Percentiles rank a stretch among this genome's conserved stretches.
These are phyloP conservation scores for Fabriciana adippe DNA, from an alignment of 2,888 invertebrate species.

Conservation along the genomic window DNA sequence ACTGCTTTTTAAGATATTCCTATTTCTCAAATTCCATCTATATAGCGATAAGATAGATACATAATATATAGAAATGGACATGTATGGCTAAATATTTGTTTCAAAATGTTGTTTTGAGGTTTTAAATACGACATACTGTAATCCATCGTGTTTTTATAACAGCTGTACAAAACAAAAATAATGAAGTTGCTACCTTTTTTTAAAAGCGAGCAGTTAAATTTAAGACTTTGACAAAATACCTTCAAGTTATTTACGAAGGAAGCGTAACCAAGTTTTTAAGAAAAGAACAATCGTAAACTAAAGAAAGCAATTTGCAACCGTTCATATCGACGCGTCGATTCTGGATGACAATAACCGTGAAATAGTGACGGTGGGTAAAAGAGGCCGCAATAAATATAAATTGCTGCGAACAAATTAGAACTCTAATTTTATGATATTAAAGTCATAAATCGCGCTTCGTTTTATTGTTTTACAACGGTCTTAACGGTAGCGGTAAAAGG, in stretches of 20 bases:
- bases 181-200: too few relatives aligned
- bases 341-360: slow-evolving; percentile 70
- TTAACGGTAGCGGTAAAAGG: slow-evolving; percentile 64
- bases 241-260: not conserved
- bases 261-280: slow-evolving; percentile 19
- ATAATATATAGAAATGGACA: too few relatives aligned
- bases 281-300: slow-evolving; percentile 67
- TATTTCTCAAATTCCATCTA: too few relatives aligned
- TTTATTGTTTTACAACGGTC: slow-evolving; percentile 68
- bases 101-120: too few relatives aligned
- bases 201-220: too few relatives aligned
- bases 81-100: too few relatives aligned
- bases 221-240: not conserved
- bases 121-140: too few relatives aligned
- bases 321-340: slow-evolving; percentile 51
- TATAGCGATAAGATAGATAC: too few relatives aligned
- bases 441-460: slow-evolving; percentile 68
- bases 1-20: too few relatives aligned
- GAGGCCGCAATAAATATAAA: slow-evolving; percentile 67
- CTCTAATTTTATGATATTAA: slow-evolving; percentile 74
- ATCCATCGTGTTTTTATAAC: too few relatives aligned
- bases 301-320: slow-evolving; percentile 73
- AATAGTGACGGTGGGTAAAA: slow-evolving; percentile 64
- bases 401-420: slow-evolving; percentile 74
- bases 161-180: too few relatives aligned